phyloP scores from a whole-genome alignment of 1,140 invertebrate genomes.

The Brachionus plicatilis region DNA sequence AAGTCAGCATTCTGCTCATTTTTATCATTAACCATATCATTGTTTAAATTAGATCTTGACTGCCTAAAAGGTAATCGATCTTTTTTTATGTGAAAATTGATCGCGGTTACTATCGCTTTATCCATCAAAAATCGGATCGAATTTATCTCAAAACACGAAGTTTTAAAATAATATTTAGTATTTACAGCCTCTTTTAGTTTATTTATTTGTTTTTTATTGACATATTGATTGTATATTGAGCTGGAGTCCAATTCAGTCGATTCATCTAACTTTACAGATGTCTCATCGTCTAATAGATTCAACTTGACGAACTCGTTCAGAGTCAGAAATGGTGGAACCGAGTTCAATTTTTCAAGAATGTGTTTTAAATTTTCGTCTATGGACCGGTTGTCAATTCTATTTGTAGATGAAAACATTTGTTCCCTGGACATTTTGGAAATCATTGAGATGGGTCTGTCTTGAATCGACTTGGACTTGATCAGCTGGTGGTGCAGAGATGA shows the following conservation, averaged over 20 bases:
- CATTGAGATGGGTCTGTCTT: background rate
- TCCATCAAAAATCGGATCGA: conserved; percentile 35
- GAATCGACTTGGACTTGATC: conserved; percentile 5
- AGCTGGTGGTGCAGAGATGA: background rate
- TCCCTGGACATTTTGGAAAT: conserved; percentile 7
- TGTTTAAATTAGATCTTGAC: background rate
- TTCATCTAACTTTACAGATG: background rate
- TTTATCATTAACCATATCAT: background rate
- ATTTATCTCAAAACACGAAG: conserved; percentile 5
- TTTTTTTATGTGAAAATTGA: conserved; percentile 35
- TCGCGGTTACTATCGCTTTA: conserved; percentile 22
- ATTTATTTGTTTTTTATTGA: conserved; percentile 21
- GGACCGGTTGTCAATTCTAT: background rate
- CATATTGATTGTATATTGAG: conserved; percentile 2
- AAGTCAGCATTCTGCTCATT: background rate
- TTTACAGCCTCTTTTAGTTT: background rate
- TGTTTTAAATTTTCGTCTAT: conserved; percentile 7
- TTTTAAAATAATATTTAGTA: conserved; percentile 26
- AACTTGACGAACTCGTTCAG: conserved; percentile 31
- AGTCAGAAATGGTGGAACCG: background rate
- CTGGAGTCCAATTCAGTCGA: background rate
- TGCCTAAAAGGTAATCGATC: background rate
- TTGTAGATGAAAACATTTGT: background rate
- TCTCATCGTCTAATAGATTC: conserved; percentile 4
- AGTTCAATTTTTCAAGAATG: background rate